Evolutionary conservation across 2,113 vertebrate species (phyloP), one percentile per base, ranked within the genome.

Genomic region (Parotia lawesii): DNA sequence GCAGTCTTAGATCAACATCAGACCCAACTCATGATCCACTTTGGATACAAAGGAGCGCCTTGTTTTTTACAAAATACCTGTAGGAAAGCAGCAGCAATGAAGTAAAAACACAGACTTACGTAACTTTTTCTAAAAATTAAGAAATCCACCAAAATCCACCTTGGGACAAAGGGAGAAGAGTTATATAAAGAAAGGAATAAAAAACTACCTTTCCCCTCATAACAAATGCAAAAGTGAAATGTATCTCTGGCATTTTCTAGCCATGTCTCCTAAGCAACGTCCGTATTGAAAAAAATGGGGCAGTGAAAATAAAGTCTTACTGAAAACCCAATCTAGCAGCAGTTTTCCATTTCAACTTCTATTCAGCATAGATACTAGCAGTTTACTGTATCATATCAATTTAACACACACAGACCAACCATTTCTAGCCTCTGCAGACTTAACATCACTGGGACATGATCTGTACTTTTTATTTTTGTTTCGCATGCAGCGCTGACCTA

Each of bases 141-240:
- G 28, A 57, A 66, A 67, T 53, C 6, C 15, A 64, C 5, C 44
- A 79, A 71, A 75, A 86, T 16, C 48, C 48, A 25, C 24, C 11
- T 11, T 28, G 20, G 22, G 35, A 47, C 24, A 62, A 72, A 62
- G 6, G 10, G 76, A 69, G 9, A 77, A 37, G 7, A n/a, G 6
- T 24, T 73, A 54, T 0, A 0, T 33, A 35, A 76, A 25, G 5
- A 72, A 6, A 2, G 40, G 5, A 57, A 53, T 35, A 57, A 71
- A 78, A 24, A 74, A 53, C 7, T 48, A 44, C 1, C 1, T 57
- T 64, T 48, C 38, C 11, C 2, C 14, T 72, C 40, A 40, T 5
- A 67, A 44, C 4, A 87, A 72, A 84, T 5, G 5, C 9, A 72
- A 72, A 84, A 76, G 9, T 17, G 65, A 67, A 71, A 62, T 5